phyloP scores from a whole-genome alignment of 2,888 invertebrate genomes.

The Agriopis leucophaearia region DNA sequence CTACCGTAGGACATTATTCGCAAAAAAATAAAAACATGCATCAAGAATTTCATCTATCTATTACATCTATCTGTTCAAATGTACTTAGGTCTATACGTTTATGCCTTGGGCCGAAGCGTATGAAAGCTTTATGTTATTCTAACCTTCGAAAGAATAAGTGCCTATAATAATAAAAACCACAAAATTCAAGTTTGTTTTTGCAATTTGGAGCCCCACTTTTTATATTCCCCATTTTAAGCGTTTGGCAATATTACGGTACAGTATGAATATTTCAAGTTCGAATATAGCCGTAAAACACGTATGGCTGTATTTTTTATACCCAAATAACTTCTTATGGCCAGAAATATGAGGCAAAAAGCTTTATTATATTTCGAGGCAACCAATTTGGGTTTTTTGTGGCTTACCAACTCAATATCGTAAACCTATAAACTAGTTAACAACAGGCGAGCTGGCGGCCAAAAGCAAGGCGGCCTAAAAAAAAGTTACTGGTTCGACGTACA shows the following conservation, averaged over 20 bases:
- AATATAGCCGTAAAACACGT: constrained; percentile 28
- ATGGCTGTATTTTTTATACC: constrained; percentile 28
- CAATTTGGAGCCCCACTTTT: constrained; percentile 53
- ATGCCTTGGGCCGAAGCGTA: constrained; percentile 49
- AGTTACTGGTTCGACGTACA: neutral
- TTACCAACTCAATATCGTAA: constrained; percentile 23
- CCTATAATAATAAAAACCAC: constrained; percentile 57
- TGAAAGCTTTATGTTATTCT: constrained; percentile 51
- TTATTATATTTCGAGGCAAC: constrained; percentile 20
- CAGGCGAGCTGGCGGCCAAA: too few species aligned
- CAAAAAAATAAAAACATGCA: neutral
- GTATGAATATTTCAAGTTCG: constrained; percentile 43
- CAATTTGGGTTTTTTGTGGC: constrained; percentile 28
- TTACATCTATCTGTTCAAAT: too few species aligned
- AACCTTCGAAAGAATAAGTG: constrained; percentile 55
- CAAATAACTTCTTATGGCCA: constrained; percentile 30
- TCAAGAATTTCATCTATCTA: too few species aligned
- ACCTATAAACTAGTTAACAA: constrained; percentile 1
- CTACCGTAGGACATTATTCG: too few species aligned
- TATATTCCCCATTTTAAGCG: constrained; percentile 51
- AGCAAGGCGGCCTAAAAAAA: too few species aligned
- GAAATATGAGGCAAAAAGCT: constrained; percentile 22
- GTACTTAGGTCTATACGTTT: constrained; percentile 1
- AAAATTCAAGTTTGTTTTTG: constrained; percentile 56
- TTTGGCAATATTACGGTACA: constrained; percentile 45